phyloP scores from a whole-genome alignment of 2,113 vertebrate species.

The Dipodomys ordii region DNA sequence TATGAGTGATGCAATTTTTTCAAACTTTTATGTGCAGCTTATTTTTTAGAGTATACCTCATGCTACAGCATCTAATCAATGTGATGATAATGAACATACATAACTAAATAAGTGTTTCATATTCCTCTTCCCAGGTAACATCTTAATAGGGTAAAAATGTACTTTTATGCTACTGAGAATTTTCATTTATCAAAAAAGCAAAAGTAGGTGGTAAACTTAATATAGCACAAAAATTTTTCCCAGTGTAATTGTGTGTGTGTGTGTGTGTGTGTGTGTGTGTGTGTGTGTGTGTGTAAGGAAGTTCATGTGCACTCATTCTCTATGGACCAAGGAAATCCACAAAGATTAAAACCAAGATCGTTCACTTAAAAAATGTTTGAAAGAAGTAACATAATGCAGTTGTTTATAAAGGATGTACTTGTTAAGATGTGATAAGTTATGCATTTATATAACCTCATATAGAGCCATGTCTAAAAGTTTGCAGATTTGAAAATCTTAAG shows the following conservation, averaged over 20 bases:
- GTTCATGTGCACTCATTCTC: background rate
- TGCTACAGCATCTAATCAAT: background rate
- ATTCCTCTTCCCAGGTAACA: background rate
- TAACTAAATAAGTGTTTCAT: background rate
- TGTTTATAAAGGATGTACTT: background rate
- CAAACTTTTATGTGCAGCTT: background rate
- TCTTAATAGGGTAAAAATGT: background rate
- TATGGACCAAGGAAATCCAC: background rate
- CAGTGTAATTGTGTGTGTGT: background rate
- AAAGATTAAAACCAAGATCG: too few relatives aligned
- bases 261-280: background rate
- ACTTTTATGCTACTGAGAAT: background rate
- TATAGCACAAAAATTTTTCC: background rate
- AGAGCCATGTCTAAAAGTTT: slow-evolving; percentile 52
- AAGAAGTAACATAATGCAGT: background rate
- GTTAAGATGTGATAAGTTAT: slow-evolving; percentile 72
- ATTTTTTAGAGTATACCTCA: background rate
- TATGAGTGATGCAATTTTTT: background rate
- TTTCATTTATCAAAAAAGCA: background rate
- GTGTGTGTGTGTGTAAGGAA: background rate
- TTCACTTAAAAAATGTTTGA: slow-evolving; percentile 37
- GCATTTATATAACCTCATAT: slow-evolving; percentile 77
- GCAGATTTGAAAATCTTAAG: slow-evolving; percentile 72
- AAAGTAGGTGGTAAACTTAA: background rate
- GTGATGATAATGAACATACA: background rate